phyloP scores from a whole-genome alignment of 2,888 invertebrate genomes.

The Sylvicola fuscatus region DNA sequence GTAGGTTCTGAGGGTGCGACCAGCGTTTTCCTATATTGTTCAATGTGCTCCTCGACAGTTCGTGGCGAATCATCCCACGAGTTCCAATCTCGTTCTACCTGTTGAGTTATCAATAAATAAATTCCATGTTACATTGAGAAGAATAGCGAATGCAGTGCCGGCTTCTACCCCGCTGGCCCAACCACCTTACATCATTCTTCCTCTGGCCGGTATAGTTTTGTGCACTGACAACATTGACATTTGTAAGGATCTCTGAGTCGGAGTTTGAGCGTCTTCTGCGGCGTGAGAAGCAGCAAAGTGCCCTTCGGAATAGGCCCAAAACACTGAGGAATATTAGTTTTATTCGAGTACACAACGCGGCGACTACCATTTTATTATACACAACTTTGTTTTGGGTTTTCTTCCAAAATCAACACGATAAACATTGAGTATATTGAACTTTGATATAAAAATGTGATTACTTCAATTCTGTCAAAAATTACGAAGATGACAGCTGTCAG shows the following conservation, averaged over 20 bases:
- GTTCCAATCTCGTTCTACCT: constrained; percentile 30
- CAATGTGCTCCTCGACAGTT: constrained; percentile 39
- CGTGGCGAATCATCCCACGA: constrained; percentile 37
- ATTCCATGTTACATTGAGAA: constrained; percentile 5
- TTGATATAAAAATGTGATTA: too few species aligned
- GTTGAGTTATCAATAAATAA: constrained; percentile 10
- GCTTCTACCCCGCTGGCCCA: neutral
- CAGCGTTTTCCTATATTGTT: constrained; percentile 35
- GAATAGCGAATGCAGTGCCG: constrained; percentile 2
- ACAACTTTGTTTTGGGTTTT: too few species aligned
- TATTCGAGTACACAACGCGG: too few species aligned
- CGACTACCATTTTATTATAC: too few species aligned
- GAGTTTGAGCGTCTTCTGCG: constrained; percentile 30
- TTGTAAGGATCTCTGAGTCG: constrained; percentile 32
- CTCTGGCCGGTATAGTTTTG: constrained; percentile 9
- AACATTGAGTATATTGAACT: too few species aligned
- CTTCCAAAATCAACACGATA: too few species aligned
- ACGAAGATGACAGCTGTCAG: too few species aligned
- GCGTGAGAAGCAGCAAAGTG: constrained; percentile 37
- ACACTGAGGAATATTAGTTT: too few species aligned
- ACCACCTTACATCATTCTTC: constrained; percentile 3
- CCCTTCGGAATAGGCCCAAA: constrained; percentile 27
- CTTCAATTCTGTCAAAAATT: too few species aligned
- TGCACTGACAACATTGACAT: constrained; percentile 31
- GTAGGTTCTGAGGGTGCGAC: constrained; percentile 23